Evolutionary conservation across 92 coral and sea anemone species (phyloP), one percentile per base, ranked within the genome.

Genomic region (Blastomussa wellsi): DNA sequence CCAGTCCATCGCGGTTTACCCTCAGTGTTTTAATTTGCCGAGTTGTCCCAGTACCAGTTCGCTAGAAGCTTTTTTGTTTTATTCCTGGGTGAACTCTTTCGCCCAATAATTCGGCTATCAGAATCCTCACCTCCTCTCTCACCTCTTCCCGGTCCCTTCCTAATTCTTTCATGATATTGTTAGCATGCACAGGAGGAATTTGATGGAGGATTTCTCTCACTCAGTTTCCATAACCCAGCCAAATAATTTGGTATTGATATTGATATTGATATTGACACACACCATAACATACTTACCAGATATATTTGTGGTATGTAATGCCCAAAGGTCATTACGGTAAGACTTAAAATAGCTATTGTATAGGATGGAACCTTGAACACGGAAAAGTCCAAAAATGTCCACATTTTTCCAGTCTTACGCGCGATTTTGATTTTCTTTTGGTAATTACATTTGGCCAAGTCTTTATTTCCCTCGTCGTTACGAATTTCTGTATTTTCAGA

Each of bases 361-460:
- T 60, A 79, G 62, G 70, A 32, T 11, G 82, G 82, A 13, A 62
- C 55, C 52, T 79, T 79, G 69, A 79, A 79, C 31, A 79, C 82
- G 4, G 82, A 79, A 39, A 62, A 38, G 73, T 60, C 53, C n/a
- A 79, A 5, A 38, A 79, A 52, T 26, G 47, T 39, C 38, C 72
- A n/a, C 29, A 69, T 19, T 69, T 69, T 36, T 32, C 74, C 48
- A 7, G 2, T 33, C 7, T 10, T 33, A 16, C 33, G 9, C 17
- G 74, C 4, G 26, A 1, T 3, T 38, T 33, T 32, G 1, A 4
- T 62, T 38, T 19, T 28, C 13, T 36, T 35, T 12, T 5, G 26
- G 66, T 39, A 31, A 20, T 37, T 3, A 16, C 53, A 31, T 13
- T 16, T 37, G 22, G 20, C 17, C 19, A 33, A 14, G 2, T 53